A percentile compares a stretch with the other conserved stretches of the same genome.
These are phyloP conservation scores for Ecdyonurus torrentis DNA, from an alignment of 2,888 invertebrate genomes.

Conservation along the genomic window DNA sequence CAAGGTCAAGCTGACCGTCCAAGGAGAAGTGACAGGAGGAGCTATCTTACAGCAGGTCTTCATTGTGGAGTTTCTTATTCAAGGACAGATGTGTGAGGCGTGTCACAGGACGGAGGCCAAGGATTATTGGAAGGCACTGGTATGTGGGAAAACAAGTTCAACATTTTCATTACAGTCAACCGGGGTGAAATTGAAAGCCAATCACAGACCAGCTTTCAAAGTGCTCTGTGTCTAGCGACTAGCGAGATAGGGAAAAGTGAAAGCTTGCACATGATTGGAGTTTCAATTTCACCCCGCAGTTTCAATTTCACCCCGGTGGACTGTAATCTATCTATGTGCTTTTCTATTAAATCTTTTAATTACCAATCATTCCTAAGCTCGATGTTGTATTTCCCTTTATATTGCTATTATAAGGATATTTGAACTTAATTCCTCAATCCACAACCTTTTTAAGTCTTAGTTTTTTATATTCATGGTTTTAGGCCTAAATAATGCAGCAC, in stretches of 20 bases:
- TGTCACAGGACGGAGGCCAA: constrained; percentile 96
- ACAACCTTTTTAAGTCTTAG: not conserved
- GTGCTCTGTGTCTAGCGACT: no score
- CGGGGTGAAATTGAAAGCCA: no score
- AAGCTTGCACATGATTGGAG: no score
- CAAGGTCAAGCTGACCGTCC: constrained; percentile 84
- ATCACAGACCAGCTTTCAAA: no score
- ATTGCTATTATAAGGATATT: not conserved
- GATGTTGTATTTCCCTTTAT: not conserved
- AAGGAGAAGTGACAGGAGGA: constrained; percentile 85
- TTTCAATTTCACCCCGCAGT: no score
- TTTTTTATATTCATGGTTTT: not conserved
- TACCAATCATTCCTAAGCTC: no score
- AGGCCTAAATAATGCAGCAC: not conserved
- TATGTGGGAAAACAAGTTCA: no score
- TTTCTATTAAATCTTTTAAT: no score
- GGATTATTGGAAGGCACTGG: constrained; percentile 86
- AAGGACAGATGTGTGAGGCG: constrained; percentile 92
- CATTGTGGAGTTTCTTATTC: constrained; percentile 80
- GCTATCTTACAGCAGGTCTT: constrained; percentile 89
- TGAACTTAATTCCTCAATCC: not conserved
- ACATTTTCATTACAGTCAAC: no score
- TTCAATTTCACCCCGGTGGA: no score
- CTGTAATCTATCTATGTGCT: no score
- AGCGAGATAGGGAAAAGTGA: no score